Conservation (phyloP, 1,140 invertebrate species). For the Drepana arcuata region DNA sequence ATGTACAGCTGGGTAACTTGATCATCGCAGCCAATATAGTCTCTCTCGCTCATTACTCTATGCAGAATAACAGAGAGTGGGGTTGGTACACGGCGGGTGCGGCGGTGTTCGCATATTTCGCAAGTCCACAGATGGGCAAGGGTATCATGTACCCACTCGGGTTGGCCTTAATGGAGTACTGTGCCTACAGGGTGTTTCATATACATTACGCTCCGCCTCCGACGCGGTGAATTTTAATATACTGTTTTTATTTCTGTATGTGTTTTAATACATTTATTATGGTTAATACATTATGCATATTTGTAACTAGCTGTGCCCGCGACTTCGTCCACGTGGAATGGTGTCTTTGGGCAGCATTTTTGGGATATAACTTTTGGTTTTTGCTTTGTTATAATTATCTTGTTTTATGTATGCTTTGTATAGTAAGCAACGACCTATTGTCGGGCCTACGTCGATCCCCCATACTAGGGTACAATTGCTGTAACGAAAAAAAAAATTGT, state of each 20-base stretch:
- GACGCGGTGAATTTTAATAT: neutral
- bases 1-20: conserved; percentile 34
- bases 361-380: too few relatives aligned
- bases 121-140: conserved; percentile 16
- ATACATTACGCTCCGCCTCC: conserved; percentile 12
- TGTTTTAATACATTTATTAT: neutral
- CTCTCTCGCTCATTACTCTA: conserved; percentile 35
- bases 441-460: too few relatives aligned
- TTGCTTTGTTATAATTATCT: too few relatives aligned
- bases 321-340: too few relatives aligned
- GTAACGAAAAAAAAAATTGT: too few relatives aligned
- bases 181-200: conserved; percentile 32
- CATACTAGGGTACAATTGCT: too few relatives aligned
- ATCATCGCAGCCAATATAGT: conserved; percentile 42
- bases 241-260: too few relatives aligned
- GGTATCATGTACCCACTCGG: conserved; percentile 39
- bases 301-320: too few relatives aligned
- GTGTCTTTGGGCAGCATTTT: too few relatives aligned
- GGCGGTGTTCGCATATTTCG: conserved; percentile 39
- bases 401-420: too few relatives aligned
- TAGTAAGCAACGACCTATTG: too few relatives aligned
- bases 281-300: neutral
- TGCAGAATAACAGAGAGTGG: conserved; percentile 28
- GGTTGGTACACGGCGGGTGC: conserved; percentile 51
- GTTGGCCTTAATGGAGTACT: conserved; percentile 43